Base-by-base conservation (phyloP, 1,140 invertebrate species). In the Aphidius gifuensis region DNA sequence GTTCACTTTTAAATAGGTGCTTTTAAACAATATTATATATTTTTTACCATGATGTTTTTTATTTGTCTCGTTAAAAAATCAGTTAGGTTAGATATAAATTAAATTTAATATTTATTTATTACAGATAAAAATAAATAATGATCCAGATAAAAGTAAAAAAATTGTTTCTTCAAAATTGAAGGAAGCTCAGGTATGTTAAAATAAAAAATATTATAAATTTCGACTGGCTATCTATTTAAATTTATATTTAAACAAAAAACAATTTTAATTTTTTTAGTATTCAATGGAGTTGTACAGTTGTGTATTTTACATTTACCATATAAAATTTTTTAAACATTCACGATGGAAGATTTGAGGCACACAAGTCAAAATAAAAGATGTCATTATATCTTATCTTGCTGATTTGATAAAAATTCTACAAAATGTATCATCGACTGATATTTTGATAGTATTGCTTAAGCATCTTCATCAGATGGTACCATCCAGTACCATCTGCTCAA, bases 211-310 rank as follows among this genome's bases (percentile, higher is more conserved):
- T 61, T 71, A 47, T 65, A 44, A 61, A 67, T 62, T 1, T 32
- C 4, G 1, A 32, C 23, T 32, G 4, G 4, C 1, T 32, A 3
- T 32, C 2, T 32, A 32, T 32, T 32, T 32, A 32, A 32, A 32
- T 32, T 32, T 32, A 32, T 32, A 4, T 32, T 1, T 32, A 32
- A 58, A 51, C 60, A 38, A 51, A 58, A 62, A 48, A 58, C 66
- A 66, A 47, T n/a, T 60, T 32, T 32, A 32, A 32, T 32, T 53
- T 60, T 8, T 47, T 66, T 83, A 66, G 88, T 91, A 48, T 98
- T 96, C 70, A 98, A 98, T 83, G 91, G 87, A 9, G 87, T 96
- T 5, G 85, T 97, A 51, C 90, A 93, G 71, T 79, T 96, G 68
- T 96, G 93, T 83, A 86, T 98, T 47, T 73, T 91, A 4, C 85